Conservation (phyloP, 2,797 vertebrate species). For the Aldrovandia affinis region DNA sequence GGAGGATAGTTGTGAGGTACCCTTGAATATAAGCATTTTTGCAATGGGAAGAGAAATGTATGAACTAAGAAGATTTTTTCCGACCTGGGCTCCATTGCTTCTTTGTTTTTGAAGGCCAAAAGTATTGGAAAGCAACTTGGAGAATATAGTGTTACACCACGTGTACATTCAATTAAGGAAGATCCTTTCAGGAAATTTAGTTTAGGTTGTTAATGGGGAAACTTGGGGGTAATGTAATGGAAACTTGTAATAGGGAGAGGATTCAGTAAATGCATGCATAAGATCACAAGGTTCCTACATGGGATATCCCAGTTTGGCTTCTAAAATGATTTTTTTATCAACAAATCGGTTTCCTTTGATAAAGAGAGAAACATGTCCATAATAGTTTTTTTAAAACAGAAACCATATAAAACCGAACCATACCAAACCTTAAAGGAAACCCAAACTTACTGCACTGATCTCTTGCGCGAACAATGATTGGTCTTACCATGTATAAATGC, state of each 20-base stretch:
- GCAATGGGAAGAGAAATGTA: not conserved
- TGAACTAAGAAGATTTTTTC: not conserved
- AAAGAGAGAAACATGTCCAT: not conserved
- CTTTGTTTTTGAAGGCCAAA: not conserved
- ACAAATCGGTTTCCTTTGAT: constrained; percentile 5
- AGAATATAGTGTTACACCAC: not conserved
- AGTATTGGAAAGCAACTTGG: not conserved
- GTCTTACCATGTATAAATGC: no score
- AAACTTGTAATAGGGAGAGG: not conserved
- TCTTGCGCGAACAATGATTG: no score
- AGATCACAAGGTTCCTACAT: constrained; percentile 1
- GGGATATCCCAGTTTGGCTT: not conserved
- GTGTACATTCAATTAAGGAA: not conserved
- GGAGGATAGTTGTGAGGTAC: constrained; percentile 17
- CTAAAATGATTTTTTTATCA: not conserved
- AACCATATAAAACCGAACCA: no score
- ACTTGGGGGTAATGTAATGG: not conserved
- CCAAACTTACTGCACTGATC: no score
- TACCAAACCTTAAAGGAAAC: no score
- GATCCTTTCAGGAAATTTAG: not conserved
- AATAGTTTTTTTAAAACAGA: constrained; percentile 15
- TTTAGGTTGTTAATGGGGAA: not conserved
- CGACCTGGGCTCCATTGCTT: not conserved
- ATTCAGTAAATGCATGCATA: constrained; percentile 4
- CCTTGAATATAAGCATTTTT: no score